These are phyloP conservation scores for Apamea crenata DNA, from an alignment of 2,888 invertebrate species.

Conservation along the genomic window DNA sequence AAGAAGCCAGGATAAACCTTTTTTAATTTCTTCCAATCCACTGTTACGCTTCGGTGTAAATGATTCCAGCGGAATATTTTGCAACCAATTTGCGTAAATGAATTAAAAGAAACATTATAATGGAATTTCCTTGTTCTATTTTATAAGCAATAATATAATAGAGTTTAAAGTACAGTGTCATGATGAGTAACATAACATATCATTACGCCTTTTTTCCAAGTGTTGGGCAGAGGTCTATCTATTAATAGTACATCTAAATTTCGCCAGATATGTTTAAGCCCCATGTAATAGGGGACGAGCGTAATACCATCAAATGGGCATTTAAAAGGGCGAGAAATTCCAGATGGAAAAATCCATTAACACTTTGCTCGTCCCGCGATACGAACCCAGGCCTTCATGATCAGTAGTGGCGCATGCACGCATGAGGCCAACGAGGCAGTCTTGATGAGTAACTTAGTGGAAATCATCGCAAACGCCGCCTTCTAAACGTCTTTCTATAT, in stretches of 20 bases:
- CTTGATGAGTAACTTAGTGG: neutral
- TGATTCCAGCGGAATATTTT: conserved; percentile 62
- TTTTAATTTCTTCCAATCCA: neutral
- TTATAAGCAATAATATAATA: conserved; percentile 9
- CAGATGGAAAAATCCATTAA: neutral
- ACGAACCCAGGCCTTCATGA: neutral
- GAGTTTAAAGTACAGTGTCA: neutral
- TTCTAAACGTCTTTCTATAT: neutral
- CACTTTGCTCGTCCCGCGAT: neutral
- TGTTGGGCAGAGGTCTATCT: neutral
- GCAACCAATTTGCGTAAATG: conserved; percentile 62
- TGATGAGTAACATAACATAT: neutral
- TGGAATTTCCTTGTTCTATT: conserved; percentile 61
- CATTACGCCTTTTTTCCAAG: no score
- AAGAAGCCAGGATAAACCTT: neutral
- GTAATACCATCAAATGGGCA: neutral
- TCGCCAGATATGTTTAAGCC: neutral
- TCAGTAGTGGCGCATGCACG: neutral
- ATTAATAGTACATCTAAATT: neutral
- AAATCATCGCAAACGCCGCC: neutral
- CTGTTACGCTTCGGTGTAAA: conserved; percentile 61
- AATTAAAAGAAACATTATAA: conserved; percentile 56
- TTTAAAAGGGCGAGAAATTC: neutral
- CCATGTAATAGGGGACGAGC: neutral
- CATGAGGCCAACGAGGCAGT: no score